Conservation (phyloP, 2,113 vertebrate genomes). For the Pteronura brasiliensis region DNA sequence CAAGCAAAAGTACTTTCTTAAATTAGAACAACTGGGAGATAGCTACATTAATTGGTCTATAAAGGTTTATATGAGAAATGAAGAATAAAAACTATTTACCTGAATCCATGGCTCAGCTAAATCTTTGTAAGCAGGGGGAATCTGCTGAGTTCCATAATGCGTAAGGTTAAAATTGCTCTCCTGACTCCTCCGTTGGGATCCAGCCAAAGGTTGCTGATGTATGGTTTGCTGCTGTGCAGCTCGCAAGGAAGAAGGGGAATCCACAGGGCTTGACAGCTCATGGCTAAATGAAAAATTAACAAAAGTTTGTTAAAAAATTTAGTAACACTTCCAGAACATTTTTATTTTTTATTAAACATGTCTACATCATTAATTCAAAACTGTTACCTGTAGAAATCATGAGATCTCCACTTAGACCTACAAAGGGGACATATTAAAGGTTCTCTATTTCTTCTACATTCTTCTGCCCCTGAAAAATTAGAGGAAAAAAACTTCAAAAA, state of each 20-base stretch:
- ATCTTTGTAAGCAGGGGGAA: conserved; percentile 88
- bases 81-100: conserved; percentile 72
- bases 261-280: conserved; percentile 86
- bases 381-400: conserved; percentile 91
- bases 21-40: background rate
- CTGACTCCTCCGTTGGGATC: conserved; percentile 82
- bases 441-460: conserved; percentile 93
- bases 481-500: background rate
- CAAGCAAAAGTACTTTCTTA: background rate
- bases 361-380: conserved; percentile 26
- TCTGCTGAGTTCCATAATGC: conserved; percentile 90
- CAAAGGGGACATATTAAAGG: conserved; percentile 93
- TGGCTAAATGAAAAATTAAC: conserved; percentile 80
- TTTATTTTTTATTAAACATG: background rate
- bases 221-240: conserved; percentile 80
- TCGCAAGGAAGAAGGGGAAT: conserved; percentile 81
- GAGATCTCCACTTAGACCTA: conserved; percentile 92
- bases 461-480: conserved; percentile 90
- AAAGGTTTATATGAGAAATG: conserved; percentile 12
- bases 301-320: background rate
- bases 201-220: conserved; percentile 72
- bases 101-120: conserved; percentile 94
- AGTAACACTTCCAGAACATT: background rate
- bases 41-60: background rate
- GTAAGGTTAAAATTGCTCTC: conserved; percentile 88